These are phyloP conservation scores for Macroramphosus scolopax DNA, from an alignment of 2,797 vertebrate genomes.

Conservation along the genomic window DNA sequence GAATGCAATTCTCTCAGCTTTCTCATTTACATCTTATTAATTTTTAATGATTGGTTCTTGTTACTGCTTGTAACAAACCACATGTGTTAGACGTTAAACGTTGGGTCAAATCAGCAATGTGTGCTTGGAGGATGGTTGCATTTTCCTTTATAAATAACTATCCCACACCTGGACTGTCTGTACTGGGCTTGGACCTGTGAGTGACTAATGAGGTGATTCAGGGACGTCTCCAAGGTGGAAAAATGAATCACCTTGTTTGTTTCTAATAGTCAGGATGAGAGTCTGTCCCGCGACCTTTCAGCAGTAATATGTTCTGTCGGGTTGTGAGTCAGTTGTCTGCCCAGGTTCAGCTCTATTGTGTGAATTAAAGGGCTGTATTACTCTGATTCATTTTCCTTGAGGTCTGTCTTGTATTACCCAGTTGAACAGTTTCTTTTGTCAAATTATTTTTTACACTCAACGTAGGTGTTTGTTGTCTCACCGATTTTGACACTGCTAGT, in stretches of 20 bases:
- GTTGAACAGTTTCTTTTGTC: neutral
- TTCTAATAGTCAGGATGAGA: conserved; percentile 78
- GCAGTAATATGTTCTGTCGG: conserved; percentile 17
- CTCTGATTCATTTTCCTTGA: neutral
- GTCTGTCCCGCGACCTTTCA: conserved; percentile 27
- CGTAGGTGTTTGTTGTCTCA: no score
- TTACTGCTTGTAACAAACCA: neutral
- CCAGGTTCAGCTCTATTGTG: conserved; percentile 9
- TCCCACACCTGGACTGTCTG: neutral
- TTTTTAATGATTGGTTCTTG: fast-evolving
- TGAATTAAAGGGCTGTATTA: conserved; percentile 12
- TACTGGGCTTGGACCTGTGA: conserved; percentile 10
- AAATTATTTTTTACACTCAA: no score
- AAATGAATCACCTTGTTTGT: conserved; percentile 49
- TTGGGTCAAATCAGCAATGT: neutral
- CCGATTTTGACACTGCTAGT: no score
- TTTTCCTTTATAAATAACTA: neutral
- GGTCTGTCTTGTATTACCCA: conserved; percentile 8
- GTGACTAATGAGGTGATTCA: conserved; percentile 29
- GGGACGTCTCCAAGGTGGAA: conserved; percentile 37
- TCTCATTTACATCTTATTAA: no score
- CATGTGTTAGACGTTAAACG: conserved; percentile 3
- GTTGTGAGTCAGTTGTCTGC: conserved; percentile 28
- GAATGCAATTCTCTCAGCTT: no score
- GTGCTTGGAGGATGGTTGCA: neutral